phyloP scores from a whole-genome alignment of 2,888 invertebrate genomes.

The Listrodromus nycthemerus region DNA sequence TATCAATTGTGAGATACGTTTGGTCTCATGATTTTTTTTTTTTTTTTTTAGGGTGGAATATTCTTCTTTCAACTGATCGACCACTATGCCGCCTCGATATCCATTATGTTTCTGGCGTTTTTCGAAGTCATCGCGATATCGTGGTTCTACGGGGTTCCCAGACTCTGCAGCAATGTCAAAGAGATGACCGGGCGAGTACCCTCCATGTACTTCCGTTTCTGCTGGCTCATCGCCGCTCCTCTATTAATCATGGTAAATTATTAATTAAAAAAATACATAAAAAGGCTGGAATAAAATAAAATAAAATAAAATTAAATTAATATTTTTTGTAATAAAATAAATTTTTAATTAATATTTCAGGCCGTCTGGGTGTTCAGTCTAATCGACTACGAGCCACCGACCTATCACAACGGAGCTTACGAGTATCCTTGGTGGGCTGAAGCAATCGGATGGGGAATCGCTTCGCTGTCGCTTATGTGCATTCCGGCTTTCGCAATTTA shows the following conservation, averaged over 20 bases:
- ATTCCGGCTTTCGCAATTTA: slow-evolving; percentile 93
- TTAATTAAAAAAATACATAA: not conserved
- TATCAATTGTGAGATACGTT: not conserved
- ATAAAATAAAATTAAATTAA: not conserved
- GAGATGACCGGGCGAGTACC: slow-evolving; percentile 95
- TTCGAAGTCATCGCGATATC: slow-evolving; percentile 96
- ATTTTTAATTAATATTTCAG: slow-evolving; percentile 82
- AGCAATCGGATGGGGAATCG: slow-evolving; percentile 94
- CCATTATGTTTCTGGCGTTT: slow-evolving; percentile 96
- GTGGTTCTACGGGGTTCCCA: slow-evolving; percentile 95
- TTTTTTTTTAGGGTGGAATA: slow-evolving; percentile 90
- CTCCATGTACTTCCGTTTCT: slow-evolving; percentile 92
- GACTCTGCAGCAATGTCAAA: slow-evolving; percentile 92
- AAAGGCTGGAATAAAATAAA: not conserved
- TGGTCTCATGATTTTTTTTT: not conserved
- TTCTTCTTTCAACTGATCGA: slow-evolving; percentile 97
- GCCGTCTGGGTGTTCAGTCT: slow-evolving; percentile 95
- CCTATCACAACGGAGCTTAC: slow-evolving; percentile 92
- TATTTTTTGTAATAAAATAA: too few species aligned
- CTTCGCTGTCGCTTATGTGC: slow-evolving; percentile 92
- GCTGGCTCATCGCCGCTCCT: slow-evolving; percentile 94
- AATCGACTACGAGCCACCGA: slow-evolving; percentile 94
- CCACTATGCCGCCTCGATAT: slow-evolving; percentile 96
- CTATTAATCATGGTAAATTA: slow-evolving; percentile 89
- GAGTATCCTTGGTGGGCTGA: slow-evolving; percentile 94